Base-by-base conservation (phyloP, 2,113 vertebrate genomes). In the Syngnathus scovelli region DNA sequence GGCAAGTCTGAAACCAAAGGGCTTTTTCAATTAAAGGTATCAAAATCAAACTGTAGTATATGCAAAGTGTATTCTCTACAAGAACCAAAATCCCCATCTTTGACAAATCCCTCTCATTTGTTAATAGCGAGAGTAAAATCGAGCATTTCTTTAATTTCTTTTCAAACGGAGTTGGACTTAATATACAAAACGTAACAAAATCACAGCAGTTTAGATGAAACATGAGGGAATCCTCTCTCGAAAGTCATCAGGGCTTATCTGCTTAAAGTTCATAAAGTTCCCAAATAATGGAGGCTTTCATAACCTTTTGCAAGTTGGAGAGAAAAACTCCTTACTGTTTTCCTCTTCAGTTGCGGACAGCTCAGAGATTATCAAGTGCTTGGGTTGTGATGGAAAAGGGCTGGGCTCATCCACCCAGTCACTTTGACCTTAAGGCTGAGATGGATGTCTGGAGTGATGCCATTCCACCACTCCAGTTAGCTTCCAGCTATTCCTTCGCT, bases 351-450 rank as follows among this genome's bases (percentile, higher is more conserved):
- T 33, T 33, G n/a, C 6, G 21, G n/a, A 23, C n/a, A 11, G 51
- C 51, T 54, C n/a, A 5, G 49, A 23, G n/a, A 54, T 54, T 56
- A 36, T 33, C 54, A 16, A 15, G 54, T 13, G 54, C 23, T 13
- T 56, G 5, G 16, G 54, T 56, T 56, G 54, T 71, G 56, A 44
- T 23, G 48, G 43, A 48, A 66, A 75, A 69, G 51, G 23, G 37
- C n/a, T 4, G n/a, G 19, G 38, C 67, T 55, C 41, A 38, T 77
- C 62, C 66, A 59, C 66, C 23, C 61, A 69, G 76, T 86, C 78
- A 77, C 69, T 76, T 79, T 81, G 85, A 88, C 85, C 81, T 75
- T 72, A 75, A 56, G 75, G 72, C 64, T 77, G 58, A 70, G 78
- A 78, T 77, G 18, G 6, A 52, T 69, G 70, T 66, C 72, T 88